A percentile compares a stretch with the other conserved stretches of the same genome.
phyloP scores from a whole-genome alignment of 2,113 vertebrate species.

The Labrus mixtus region DNA sequence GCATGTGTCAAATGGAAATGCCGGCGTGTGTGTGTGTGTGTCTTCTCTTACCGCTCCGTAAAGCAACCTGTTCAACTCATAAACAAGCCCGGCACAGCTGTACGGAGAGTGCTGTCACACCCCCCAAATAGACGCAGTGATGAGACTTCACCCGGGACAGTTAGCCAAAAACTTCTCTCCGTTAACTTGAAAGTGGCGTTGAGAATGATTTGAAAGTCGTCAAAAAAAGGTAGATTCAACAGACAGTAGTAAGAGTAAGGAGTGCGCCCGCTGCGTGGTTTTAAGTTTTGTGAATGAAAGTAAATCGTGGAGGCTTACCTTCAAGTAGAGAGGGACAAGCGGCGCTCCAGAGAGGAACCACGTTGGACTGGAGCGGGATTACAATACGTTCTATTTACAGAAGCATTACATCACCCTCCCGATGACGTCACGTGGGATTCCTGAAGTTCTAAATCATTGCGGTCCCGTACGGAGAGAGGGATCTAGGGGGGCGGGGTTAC shows the following conservation, averaged over 20 bases:
- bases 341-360: constrained; percentile 93
- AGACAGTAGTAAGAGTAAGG: neutral
- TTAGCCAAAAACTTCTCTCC: constrained; percentile 2
- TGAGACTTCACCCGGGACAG: constrained; percentile 48
- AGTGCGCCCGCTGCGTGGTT: neutral
- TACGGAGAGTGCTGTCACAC: constrained; percentile 73
- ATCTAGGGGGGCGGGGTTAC: constrained; percentile 55
- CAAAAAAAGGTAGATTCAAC: neutral
- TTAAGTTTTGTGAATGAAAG: constrained; percentile 72
- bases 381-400: constrained; percentile 99
- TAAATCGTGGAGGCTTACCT: constrained; percentile 67
- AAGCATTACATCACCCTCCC: constrained; percentile 96
- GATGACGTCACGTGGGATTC: constrained; percentile 99
- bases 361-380: constrained; percentile 98
- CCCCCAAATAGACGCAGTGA: constrained; percentile 69
- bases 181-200: constrained; percentile 23
- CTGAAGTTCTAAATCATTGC: constrained; percentile 99
- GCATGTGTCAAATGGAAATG: constrained; percentile 22
- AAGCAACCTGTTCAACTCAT: constrained; percentile 56
- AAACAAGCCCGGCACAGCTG: constrained; percentile 69
- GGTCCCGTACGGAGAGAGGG: constrained; percentile 84
- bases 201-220: neutral
- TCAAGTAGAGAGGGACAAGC: constrained; percentile 88
- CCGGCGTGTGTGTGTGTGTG: constrained; percentile 25
- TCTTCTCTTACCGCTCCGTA: constrained; percentile 6